These are phyloP conservation scores for Neolamprologus falcicula DNA, from an alignment of 2,113 vertebrate genomes.

Conservation along the genomic window DNA sequence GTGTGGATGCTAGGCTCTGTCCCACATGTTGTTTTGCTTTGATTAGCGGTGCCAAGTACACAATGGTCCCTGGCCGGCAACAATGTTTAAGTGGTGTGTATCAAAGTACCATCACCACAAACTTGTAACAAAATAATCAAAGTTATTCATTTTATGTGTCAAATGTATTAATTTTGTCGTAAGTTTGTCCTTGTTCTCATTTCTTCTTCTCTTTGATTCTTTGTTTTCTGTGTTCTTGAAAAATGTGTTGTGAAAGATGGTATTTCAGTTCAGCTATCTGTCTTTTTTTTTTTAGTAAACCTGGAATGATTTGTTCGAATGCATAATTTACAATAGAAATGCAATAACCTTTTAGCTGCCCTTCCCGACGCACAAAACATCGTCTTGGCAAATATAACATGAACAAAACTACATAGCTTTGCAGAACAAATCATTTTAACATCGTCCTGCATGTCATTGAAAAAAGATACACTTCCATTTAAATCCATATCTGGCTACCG, in stretches of 20 bases:
- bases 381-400: not conserved
- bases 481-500: not conserved
- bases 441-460: not conserved
- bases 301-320: not conserved
- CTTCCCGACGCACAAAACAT: not conserved
- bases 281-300: not conserved
- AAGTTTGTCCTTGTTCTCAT: not conserved
- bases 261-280: not conserved
- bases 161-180: fast-evolving
- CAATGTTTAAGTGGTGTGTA: not conserved
- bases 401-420: not conserved
- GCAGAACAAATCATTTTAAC: not conserved
- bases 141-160: not conserved
- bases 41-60: not conserved
- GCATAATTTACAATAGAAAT: not conserved
- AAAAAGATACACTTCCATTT: not conserved
- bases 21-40: not conserved
- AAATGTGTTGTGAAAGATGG: not conserved
- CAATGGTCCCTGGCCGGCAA: not conserved
- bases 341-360: not conserved
- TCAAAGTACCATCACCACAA: not conserved
- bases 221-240: not conserved
- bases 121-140: not conserved
- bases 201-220: not conserved
- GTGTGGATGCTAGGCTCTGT: not conserved